Conservation (phyloP, 2,888 invertebrate species). For the Thelaira solivaga region DNA sequence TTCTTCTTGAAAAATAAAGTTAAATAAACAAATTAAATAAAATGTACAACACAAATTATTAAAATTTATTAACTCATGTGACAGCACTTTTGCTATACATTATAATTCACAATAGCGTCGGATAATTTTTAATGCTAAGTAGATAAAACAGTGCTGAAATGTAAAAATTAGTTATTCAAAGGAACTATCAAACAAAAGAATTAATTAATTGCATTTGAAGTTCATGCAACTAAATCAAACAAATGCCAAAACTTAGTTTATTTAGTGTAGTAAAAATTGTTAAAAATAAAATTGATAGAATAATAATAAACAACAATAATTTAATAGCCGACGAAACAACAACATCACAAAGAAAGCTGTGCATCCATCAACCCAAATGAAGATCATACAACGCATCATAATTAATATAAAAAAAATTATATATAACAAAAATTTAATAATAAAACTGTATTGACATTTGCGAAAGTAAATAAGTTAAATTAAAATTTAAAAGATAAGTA, state of each 20-base stretch:
- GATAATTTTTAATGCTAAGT: neutral
- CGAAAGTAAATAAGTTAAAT: neutral
- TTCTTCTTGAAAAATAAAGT: too few relatives aligned
- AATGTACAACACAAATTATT: too few relatives aligned
- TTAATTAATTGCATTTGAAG: neutral
- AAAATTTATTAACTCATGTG: too few relatives aligned
- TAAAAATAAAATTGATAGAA: too few relatives aligned
- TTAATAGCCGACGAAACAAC: too few relatives aligned
- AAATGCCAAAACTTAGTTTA: neutral
- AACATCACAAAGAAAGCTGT: constrained; percentile 25
- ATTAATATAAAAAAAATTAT: constrained; percentile 17
- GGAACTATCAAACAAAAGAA: neutral
- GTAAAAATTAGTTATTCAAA: neutral
- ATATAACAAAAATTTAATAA: neutral
- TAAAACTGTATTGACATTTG: too few relatives aligned
- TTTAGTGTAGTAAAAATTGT: too few relatives aligned
- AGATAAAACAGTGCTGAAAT: neutral
- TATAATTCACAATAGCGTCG: constrained; percentile 10
- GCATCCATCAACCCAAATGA: neutral
- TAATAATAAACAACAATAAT: too few relatives aligned
- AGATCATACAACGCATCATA: constrained; percentile 21
- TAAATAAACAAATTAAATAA: too few relatives aligned
- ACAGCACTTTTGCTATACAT: too few relatives aligned
- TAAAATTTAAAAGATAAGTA: constrained; percentile 2
- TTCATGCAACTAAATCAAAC: neutral